Base-by-base conservation (phyloP, 2,113 vertebrate genomes). In the Fulmarus glacialis region DNA sequence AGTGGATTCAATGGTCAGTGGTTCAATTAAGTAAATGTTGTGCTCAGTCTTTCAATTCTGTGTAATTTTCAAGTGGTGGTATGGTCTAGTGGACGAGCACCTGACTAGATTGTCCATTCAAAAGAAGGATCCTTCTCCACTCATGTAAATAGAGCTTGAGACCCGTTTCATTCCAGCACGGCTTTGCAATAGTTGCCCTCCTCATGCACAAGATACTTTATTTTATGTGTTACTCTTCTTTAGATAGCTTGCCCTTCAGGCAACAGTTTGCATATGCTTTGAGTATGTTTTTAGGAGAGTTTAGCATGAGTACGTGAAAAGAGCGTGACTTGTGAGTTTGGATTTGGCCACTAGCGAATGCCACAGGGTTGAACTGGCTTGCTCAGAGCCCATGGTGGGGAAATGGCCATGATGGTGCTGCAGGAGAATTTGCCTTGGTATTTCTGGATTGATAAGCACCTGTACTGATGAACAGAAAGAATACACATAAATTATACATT, bases 111-210 rank as follows among this genome's bases (percentile, higher is more conserved):
- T 42, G 5, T 74, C 17, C 3, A 9, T 27, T 36, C 42, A 42
- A 48, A 38, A 40, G 67, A 71, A 47, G 34, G 6, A 40, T 68
- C 47, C 45, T 68, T 36, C 45, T 43, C 12, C 72, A 3, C 47
- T 89, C 0, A 0, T n/a, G 40, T 56, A 26, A 11, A 38, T 18
- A 67, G 27, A 87, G 40, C 32, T 89, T 50, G 42, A 87, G 38
- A 27, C 5, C 9, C 32, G 3, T 55, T 71, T 67, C n/a, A 4
- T 70, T 87, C 24, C 83, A 64, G 13, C 7, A 1, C 0, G 0
- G 34, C 36, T 8, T 2, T 36, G 36, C 2, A 1, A 13, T 56
- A 24, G 1, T 26, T 66, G n/a, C 17, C 48, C 9, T 68, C 34
- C 34, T 71, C 63, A 2, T 12, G 22, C 50, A 45, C 58, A 29